A percentile compares a stretch with the other conserved stretches of the same genome.
Evolutionary conservation across 2,797 vertebrate genomes (phyloP).

Genomic region (Acipenser oxyrinchus): DNA sequence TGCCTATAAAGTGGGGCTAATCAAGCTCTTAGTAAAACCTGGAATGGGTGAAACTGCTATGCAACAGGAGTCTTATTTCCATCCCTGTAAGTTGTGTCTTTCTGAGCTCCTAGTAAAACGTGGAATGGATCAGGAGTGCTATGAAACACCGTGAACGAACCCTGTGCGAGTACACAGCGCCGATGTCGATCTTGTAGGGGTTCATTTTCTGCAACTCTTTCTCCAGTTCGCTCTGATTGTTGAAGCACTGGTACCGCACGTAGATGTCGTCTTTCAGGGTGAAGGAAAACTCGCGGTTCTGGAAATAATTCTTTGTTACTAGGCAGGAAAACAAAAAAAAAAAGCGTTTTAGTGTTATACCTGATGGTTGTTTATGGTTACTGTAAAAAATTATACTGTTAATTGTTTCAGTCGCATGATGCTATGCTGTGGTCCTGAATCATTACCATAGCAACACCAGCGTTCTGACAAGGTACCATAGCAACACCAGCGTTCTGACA

Average conservation of each 20-base stretch:
- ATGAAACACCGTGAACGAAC: slow-evolving; percentile 43
- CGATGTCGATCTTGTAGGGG: slow-evolving; percentile 92
- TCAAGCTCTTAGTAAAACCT: no score
- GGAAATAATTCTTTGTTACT: slow-evolving; percentile 88
- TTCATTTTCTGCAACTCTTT: slow-evolving; percentile 89
- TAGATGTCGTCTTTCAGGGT: slow-evolving; percentile 92
- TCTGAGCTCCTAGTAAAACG: no score
- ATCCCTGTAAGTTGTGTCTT: no score
- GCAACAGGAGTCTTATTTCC: no score
- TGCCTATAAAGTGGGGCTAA: no score
- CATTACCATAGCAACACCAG: neutral
- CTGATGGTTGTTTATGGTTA: no score
- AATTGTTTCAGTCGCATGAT: no score
- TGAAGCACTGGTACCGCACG: slow-evolving; percentile 88
- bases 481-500: slow-evolving; percentile 1
- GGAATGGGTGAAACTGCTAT: no score
- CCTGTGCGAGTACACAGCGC: slow-evolving; percentile 85
- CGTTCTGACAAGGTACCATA: neutral
- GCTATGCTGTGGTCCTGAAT: no score
- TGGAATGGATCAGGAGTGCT: no score
- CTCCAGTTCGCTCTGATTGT: slow-evolving; percentile 78
- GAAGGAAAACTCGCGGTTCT: slow-evolving; percentile 92
- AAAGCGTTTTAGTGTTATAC: neutral
- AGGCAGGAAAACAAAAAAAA: slow-evolving; percentile 14
- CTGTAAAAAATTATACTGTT: no score